Conservation (phyloP, 92 coral and sea anemone species). For the Phenganax marumi region DNA sequence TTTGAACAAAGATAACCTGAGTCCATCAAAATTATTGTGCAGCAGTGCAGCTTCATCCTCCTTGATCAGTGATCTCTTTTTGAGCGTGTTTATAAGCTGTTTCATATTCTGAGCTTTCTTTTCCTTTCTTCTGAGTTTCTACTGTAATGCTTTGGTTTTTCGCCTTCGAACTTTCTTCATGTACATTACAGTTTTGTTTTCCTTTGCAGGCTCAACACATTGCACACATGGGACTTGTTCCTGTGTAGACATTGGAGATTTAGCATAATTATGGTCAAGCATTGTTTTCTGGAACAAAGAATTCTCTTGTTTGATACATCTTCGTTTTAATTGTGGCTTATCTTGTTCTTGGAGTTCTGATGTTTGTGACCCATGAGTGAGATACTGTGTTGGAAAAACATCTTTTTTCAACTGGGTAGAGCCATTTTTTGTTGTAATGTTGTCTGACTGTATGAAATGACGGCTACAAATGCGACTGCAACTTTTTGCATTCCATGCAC, state of each 20-base stretch:
- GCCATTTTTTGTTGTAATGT: slow-evolving; percentile 7
- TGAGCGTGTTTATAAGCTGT: slow-evolving; percentile 3
- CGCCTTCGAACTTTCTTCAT: no score
- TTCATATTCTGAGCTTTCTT: neutral
- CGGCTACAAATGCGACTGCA: slow-evolving; percentile 1
- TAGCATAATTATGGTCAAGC: slow-evolving; percentile 18
- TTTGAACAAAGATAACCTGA: slow-evolving; percentile 8
- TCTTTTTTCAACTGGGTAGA: slow-evolving; percentile 1
- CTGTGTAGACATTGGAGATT: neutral
- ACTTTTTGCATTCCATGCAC: slow-evolving; percentile 14
- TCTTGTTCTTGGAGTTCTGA: neutral
- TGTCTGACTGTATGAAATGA: neutral
- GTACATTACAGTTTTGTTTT: neutral
- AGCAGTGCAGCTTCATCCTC: slow-evolving; percentile 27
- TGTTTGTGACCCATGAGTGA: neutral
- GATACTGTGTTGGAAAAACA: slow-evolving; percentile 1
- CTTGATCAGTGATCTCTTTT: slow-evolving; percentile 8
- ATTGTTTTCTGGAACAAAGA: neutral
- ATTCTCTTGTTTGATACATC: neutral
- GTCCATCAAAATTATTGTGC: slow-evolving; percentile 30
- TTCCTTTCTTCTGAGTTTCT: slow-evolving; percentile 8
- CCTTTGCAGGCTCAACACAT: neutral
- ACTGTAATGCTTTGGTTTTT: neutral
- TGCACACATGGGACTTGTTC: no score
- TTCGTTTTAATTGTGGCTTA: neutral